These are phyloP conservation scores for Drosophila chauvacae DNA, from an alignment of 1,140 invertebrate genomes.

Conservation along the genomic window DNA sequence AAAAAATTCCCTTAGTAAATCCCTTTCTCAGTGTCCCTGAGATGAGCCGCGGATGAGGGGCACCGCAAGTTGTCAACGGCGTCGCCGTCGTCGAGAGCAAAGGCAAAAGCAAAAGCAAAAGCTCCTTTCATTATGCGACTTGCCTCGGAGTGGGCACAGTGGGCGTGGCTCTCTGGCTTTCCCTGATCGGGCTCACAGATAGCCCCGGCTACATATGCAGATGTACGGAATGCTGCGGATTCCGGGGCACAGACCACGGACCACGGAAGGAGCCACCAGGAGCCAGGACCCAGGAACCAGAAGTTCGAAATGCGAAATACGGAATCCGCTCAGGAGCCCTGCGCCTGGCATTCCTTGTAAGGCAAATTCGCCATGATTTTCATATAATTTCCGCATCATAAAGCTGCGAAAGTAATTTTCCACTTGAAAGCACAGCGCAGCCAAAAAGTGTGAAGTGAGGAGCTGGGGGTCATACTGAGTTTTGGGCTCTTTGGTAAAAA, in stretches of 20 bases:
- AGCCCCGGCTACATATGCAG: slow-evolving; percentile 66
- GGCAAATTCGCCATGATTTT: slow-evolving; percentile 83
- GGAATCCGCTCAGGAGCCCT: slow-evolving; percentile 30
- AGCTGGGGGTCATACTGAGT: background rate
- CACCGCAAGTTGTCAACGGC: slow-evolving; percentile 59
- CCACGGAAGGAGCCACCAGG: slow-evolving; percentile 13
- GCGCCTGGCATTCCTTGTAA: slow-evolving; percentile 68
- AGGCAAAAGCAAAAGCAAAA: slow-evolving; percentile 40
- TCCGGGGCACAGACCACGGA: slow-evolving; percentile 22
- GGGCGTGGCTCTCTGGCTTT: slow-evolving; percentile 42
- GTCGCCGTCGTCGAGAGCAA: slow-evolving; percentile 35
- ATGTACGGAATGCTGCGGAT: slow-evolving; percentile 50
- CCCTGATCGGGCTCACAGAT: slow-evolving; percentile 72
- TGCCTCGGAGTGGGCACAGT: slow-evolving; percentile 15
- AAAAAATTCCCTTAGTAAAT: background rate
- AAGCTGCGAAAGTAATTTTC: slow-evolving; percentile 84
- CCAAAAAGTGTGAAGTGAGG: slow-evolving; percentile 55
- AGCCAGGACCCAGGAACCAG: slow-evolving; percentile 3
- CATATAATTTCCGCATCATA: slow-evolving; percentile 85
- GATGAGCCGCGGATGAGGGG: slow-evolving; percentile 26
- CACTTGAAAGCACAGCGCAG: slow-evolving; percentile 82
- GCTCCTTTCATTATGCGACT: slow-evolving; percentile 72
- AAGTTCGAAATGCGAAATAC: slow-evolving; percentile 24
- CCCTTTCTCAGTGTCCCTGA: slow-evolving; percentile 9
- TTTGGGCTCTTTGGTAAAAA: slow-evolving; percentile 20